These are phyloP conservation scores for Pyralis farinalis DNA, from an alignment of 2,888 invertebrate genomes.

Conservation along the genomic window DNA sequence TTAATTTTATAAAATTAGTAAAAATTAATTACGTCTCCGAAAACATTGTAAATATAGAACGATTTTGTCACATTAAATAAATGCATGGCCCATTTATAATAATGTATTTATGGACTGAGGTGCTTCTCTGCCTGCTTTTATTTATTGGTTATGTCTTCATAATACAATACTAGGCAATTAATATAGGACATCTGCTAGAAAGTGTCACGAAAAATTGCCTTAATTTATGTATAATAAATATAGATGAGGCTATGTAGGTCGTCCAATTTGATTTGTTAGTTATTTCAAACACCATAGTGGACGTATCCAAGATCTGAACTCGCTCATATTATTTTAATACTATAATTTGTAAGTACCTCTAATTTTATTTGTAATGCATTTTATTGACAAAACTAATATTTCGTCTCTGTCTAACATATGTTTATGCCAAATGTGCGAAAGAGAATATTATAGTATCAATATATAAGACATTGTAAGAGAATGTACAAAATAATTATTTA, in stretches of 20 bases:
- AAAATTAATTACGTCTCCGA: too few species aligned
- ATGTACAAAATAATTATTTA: slow-evolving; percentile 9
- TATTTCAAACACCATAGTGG: not conserved
- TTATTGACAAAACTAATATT: not conserved
- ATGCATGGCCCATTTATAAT: too few species aligned
- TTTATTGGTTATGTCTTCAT: too few species aligned
- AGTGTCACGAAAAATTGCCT: too few species aligned
- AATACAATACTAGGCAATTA: too few species aligned
- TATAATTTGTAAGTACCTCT: not conserved
- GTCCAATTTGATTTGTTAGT: too few species aligned
- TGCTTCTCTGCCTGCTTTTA: slow-evolving; percentile 1
- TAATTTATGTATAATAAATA: too few species aligned
- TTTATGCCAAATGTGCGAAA: not conserved
- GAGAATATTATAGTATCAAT: not conserved
- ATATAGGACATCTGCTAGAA: too few species aligned
- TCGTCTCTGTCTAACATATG: not conserved
- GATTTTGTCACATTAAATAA: too few species aligned
- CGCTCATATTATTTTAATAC: not conserved
- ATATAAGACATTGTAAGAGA: not conserved
- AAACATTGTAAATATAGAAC: too few species aligned
- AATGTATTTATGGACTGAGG: not conserved
- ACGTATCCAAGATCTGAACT: not conserved
- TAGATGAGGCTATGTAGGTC: too few species aligned
- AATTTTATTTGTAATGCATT: not conserved
- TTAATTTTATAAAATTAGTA: too few species aligned